Conservation (phyloP, 2,888 invertebrate species). For the Diogma glabrata region DNA sequence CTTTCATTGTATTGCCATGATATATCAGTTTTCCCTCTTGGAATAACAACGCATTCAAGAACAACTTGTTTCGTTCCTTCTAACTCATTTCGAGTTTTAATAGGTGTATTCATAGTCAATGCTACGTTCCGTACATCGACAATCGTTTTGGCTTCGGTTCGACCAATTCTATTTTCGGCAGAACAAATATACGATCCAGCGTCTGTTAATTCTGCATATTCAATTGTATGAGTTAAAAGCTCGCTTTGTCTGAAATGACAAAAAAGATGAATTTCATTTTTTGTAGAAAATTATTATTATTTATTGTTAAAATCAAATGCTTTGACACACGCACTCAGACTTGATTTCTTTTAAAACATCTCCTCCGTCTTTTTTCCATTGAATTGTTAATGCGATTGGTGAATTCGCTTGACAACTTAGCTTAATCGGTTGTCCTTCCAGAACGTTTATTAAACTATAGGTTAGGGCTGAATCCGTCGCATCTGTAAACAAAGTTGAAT, state of each 20-base stretch:
- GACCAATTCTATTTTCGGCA: not conserved
- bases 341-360: too few species aligned
- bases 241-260: not conserved
- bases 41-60: not conserved
- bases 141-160: not conserved
- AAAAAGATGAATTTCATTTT: too few species aligned
- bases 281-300: too few species aligned
- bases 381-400: not conserved
- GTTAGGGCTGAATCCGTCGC: not conserved
- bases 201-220: not conserved
- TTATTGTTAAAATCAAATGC: not conserved
- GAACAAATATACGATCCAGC: not conserved
- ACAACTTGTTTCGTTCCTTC: not conserved
- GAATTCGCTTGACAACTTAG: not conserved
- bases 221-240: not conserved
- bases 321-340: too few species aligned
- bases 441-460: not conserved
- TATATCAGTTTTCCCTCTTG: not conserved
- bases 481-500: too few species aligned
- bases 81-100: not conserved
- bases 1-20: not conserved
- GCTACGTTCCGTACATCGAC: not conserved
- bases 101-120: not conserved
- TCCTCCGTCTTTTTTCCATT: not conserved
- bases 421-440: conserved; percentile 4